Evolutionary conservation across 2,113 vertebrate genomes (phyloP), one percentile per base, ranked within the genome.

Genomic region (Lynx canadensis): DNA sequence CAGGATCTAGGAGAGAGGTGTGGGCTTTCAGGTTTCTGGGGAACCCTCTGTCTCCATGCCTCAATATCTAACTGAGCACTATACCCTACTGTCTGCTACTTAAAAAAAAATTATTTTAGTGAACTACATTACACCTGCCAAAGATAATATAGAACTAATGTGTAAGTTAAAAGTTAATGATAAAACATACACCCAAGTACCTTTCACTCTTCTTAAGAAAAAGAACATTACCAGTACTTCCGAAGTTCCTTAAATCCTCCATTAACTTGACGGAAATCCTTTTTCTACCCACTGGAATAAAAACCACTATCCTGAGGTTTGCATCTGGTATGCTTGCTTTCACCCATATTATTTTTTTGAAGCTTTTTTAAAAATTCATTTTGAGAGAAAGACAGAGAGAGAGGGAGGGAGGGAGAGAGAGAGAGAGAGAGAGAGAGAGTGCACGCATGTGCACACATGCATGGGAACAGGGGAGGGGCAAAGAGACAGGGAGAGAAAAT

Each of bases 1-100:
- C 97, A 99, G 98, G 98, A 99, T 99, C 99, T 99, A 90, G 65
- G 92, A 85, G 84, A 97, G 63, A 96, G 50, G 38, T 45, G 57
- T 87, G 52, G n/a, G 79, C 29, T 89, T 50, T 74, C 10, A 38
- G 23, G 2, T 27, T 71, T 86, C 33, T 92, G 36, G 57, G n/a
- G 92, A 89, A 81, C 5, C 16, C 25, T 86, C 33, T 74, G 50
- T 21, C 25, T 4, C 33, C 11, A n/a, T 2, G 8, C 15, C 11
- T 38, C 21, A 57, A 1, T 33, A 78, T 73, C 45, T 90, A 85
- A 71, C 38, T 86, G 45, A 86, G 41, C 18, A 97, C 45, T 86
- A 38, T 3, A 60, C 31, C 29, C 89, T 7, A 89, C n/a, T 66
- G 41, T 55, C 12, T 84, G 68, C 19, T 74, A 90, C 21, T 76